These are phyloP conservation scores for Heterotis niloticus DNA, from an alignment of 2,113 vertebrate species.

Conservation along the genomic window DNA sequence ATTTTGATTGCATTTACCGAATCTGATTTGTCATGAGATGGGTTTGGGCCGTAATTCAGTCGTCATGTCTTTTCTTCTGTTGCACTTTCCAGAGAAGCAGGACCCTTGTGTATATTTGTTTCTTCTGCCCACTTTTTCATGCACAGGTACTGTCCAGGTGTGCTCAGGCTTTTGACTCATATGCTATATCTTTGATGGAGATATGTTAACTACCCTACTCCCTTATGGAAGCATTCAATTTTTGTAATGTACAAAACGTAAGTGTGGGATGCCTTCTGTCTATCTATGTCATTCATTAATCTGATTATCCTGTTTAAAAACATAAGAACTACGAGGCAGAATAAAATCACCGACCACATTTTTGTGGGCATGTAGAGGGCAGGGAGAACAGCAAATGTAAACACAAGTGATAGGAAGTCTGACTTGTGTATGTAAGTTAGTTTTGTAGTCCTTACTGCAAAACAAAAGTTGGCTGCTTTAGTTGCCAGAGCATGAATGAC, in stretches of 20 bases:
- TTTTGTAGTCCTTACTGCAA: too few relatives aligned
- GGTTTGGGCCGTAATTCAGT: neutral
- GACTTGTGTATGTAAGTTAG: too few relatives aligned
- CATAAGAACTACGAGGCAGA: too few relatives aligned
- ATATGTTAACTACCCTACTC: too few relatives aligned
- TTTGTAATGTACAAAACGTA: neutral
- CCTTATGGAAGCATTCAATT: neutral
- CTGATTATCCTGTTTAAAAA: neutral
- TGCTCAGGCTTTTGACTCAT: neutral
- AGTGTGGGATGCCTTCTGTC: neutral
- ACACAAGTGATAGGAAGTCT: too few relatives aligned
- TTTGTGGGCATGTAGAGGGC: too few relatives aligned
- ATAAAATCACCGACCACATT: too few relatives aligned
- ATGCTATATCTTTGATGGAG: too few relatives aligned
- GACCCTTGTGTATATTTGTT: neutral
- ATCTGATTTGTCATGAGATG: neutral
- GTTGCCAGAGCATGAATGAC: too few relatives aligned
- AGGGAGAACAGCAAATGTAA: too few relatives aligned
- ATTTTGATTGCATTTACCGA: neutral
- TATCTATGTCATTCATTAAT: neutral
- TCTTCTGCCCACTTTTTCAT: neutral
- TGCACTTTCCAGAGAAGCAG: neutral
- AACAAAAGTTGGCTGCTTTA: too few relatives aligned
- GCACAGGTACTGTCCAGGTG: neutral
- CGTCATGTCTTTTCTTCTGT: neutral